Percentiles rank a stretch among this genome's conserved stretches.
phyloP scores from a whole-genome alignment of 2,888 invertebrate genomes.

The Eupithecia dodoneata region DNA sequence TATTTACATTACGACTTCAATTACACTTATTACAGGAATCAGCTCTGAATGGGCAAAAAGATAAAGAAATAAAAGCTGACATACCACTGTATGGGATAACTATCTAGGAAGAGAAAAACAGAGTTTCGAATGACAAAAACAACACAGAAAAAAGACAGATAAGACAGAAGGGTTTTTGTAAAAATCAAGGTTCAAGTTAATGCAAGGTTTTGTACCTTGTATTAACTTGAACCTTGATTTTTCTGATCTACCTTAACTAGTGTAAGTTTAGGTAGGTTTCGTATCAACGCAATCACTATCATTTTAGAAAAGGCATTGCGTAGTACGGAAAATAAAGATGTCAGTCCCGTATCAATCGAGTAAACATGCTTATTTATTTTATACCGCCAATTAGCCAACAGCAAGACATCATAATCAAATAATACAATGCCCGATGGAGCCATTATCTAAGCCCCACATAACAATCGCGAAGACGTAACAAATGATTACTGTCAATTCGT shows the following conservation, averaged over 20 bases:
- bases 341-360: conserved; percentile 22
- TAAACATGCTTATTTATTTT: conserved; percentile 3
- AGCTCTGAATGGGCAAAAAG: neutral
- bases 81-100: neutral
- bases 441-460: conserved; percentile 46
- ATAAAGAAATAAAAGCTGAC: neutral
- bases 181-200: neutral
- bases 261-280: no score
- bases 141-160: neutral
- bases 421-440: conserved; percentile 40
- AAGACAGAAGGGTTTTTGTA: neutral
- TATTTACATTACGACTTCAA: neutral
- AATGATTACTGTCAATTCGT: conserved; percentile 67
- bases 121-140: neutral
- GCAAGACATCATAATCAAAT: conserved; percentile 41
- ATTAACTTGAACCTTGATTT: no score
- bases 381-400: conserved; percentile 28
- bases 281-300: no score
- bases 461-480: conserved; percentile 53
- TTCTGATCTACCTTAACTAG: no score
- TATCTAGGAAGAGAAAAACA: neutral
- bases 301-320: neutral
- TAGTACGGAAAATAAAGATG: neutral
- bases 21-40: neutral
- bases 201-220: no score